phyloP scores from a whole-genome alignment of 53 echinoderm and acorn worm species.

The Patiria pectinifera region DNA sequence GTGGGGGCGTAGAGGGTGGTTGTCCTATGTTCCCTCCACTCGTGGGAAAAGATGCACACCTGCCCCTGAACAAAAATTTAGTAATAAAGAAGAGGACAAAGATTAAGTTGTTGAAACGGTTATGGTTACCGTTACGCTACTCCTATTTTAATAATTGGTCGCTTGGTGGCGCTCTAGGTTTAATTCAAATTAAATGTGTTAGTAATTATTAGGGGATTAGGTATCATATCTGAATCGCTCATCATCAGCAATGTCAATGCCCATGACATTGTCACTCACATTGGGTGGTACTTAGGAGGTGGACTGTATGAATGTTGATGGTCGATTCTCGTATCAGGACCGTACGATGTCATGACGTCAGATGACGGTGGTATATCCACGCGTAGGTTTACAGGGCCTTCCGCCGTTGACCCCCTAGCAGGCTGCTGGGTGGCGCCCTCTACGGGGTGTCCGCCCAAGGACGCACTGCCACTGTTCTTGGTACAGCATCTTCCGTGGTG shows the following conservation, averaged over 20 bases:
- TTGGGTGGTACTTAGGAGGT: conserved; percentile 21
- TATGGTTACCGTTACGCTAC: background rate
- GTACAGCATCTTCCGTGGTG: conserved; percentile 11
- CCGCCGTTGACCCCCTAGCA: background rate
- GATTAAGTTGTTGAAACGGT: background rate
- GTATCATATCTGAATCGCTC: too few relatives aligned
- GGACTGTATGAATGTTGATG: background rate
- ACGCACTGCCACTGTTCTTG: background rate
- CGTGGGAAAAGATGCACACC: background rate
- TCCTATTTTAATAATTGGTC: too few relatives aligned
- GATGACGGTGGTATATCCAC: background rate
- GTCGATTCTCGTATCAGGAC: conserved; percentile 26
- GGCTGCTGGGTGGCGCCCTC: conserved; percentile 15
- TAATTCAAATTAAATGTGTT: too few relatives aligned
- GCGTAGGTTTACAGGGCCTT: conserved; percentile 10
- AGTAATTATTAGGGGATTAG: too few relatives aligned
- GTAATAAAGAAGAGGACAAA: background rate
- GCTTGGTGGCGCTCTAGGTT: too few relatives aligned
- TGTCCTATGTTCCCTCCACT: conserved; percentile 2
- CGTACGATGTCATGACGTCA: conserved; percentile 39
- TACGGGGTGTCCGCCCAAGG: background rate
- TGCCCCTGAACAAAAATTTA: background rate
- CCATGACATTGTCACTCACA: conserved; percentile 5
- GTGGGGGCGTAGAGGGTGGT: conserved; percentile 54
- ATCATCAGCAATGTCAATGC: background rate